Conservation (phyloP, 2,113 vertebrate genomes). For the Numida meleagris region DNA sequence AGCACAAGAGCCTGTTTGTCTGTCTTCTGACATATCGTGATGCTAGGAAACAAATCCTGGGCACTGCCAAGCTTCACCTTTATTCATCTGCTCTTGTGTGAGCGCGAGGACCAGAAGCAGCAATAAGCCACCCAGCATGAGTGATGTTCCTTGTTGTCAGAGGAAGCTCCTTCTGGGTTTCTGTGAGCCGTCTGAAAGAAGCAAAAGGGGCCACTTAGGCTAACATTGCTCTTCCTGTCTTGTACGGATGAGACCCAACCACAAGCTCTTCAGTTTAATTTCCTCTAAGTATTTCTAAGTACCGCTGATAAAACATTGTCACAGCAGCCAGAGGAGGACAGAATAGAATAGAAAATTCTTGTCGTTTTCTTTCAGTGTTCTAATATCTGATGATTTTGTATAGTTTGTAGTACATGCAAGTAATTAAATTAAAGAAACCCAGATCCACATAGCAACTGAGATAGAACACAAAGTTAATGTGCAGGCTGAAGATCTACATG, state of each 20-base stretch:
- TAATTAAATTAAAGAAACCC: not conserved
- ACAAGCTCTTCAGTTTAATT: not conserved
- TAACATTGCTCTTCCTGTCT: not conserved
- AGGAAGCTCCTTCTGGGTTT: not conserved
- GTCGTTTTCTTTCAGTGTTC: not conserved
- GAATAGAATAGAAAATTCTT: not conserved
- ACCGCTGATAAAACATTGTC: not conserved
- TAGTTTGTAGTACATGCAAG: not conserved
- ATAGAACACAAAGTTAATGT: not conserved
- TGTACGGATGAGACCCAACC: not conserved
- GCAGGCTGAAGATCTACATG: not conserved
- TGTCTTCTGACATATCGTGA: rapidly evolving
- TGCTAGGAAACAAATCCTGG: not conserved
- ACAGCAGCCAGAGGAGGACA: not conserved
- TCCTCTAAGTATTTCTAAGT: not conserved
- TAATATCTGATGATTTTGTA: not conserved
- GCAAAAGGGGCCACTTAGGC: not conserved
- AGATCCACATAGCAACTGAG: not conserved
- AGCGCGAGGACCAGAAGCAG: not conserved
- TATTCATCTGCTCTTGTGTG: not conserved
- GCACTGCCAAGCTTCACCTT: not conserved
- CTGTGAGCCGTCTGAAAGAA: not conserved
- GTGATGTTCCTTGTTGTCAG: not conserved
- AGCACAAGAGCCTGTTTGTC: not conserved
- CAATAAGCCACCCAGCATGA: rapidly evolving